Conservation (phyloP, 2,797 vertebrate species). For the Epinephelus malabaricus region DNA sequence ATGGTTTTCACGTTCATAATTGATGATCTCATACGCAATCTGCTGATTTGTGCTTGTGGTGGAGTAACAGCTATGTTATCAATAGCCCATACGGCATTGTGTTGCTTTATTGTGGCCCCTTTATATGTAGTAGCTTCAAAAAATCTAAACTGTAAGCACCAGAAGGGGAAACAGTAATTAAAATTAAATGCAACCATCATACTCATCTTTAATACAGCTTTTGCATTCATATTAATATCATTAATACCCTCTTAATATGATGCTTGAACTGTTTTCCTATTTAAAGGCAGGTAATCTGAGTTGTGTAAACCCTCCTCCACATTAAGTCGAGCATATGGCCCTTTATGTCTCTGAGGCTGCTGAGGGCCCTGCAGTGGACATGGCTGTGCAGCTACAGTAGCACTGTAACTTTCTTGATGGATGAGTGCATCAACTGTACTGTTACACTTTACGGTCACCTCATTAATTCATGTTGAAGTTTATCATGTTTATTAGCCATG, state of each 20-base stretch:
- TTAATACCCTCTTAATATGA: not conserved
- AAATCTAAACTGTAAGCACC: not conserved
- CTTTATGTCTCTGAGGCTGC: slow-evolving; percentile 21
- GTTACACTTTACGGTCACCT: not conserved
- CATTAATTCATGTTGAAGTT: slow-evolving; percentile 20
- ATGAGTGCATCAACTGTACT: slow-evolving; percentile 1
- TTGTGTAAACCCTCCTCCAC: slow-evolving; percentile 27
- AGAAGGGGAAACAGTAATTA: not conserved
- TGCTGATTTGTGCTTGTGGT: slow-evolving; percentile 43
- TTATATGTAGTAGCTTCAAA: not conserved
- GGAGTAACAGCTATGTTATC: slow-evolving; percentile 32
- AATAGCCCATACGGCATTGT: not conserved
- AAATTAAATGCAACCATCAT: slow-evolving; percentile 7
- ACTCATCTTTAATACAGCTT: not conserved
- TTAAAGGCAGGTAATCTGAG: slow-evolving; percentile 9
- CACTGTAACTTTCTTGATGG: slow-evolving; percentile 53
- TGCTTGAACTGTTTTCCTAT: not conserved
- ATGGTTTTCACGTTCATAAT: slow-evolving; percentile 73
- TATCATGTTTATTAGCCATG: slow-evolving; percentile 1
- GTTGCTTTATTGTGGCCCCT: not conserved
- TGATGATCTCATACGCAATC: slow-evolving; percentile 59
- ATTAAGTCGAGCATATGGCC: slow-evolving; percentile 29
- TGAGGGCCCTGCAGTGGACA: slow-evolving; percentile 64
- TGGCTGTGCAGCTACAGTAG: slow-evolving; percentile 35
- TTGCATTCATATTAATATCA: not conserved